Evolutionary conservation across 2,797 vertebrate genomes (phyloP), one percentile per base, ranked within the genome.

Genomic region (Merluccius polli): DNA sequence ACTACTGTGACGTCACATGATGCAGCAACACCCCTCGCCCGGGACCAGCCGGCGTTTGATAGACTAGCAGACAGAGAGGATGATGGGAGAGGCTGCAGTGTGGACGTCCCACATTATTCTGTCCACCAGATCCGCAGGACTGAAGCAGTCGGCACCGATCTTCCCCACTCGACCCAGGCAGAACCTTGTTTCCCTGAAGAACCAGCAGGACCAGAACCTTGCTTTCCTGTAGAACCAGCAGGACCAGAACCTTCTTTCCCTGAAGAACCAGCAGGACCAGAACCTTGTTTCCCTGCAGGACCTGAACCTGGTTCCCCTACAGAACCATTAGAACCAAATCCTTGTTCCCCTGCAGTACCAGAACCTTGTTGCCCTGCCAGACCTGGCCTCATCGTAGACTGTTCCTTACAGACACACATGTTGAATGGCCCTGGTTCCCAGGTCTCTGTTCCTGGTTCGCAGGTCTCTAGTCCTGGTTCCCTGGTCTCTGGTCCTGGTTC

Each of bases 1-100:
- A 98, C 93, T 27, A 99, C 97, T 0, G 95, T 99, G 80, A 99
- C 94, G 0, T 96, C 91, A 8, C 85, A 89, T 48, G 96, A 97
- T 16, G 87, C 93, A 69, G 86, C 86, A 83, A 96, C 95, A 0
- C 94, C 92, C 0, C 44, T 91, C 35, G 91, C 87, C 1, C 77
- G 89, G 72, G 94, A 96, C 70, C 90, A 93, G 29, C 67, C 67
- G 29, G 15, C 8, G 67, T 69, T 93, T 77, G 80, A 81, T 5
- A 80, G 88, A 67, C 81, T 89, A 2, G 85, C 82, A 24, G n/a
- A n/a, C 31, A 32, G 0, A n/a, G 72, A 78, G 27, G 82, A 87
- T 38, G 77, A 16, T 76, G 24, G 68, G 0, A n/a, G 76, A 9
- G 29, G 80, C 76, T 0, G 1, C 21, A 18, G 79, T 24, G 91